Evolutionary conservation across 2,797 vertebrate species (phyloP), one percentile per base, ranked within the genome.

Genomic region (Myioborus melanocephalus): DNA sequence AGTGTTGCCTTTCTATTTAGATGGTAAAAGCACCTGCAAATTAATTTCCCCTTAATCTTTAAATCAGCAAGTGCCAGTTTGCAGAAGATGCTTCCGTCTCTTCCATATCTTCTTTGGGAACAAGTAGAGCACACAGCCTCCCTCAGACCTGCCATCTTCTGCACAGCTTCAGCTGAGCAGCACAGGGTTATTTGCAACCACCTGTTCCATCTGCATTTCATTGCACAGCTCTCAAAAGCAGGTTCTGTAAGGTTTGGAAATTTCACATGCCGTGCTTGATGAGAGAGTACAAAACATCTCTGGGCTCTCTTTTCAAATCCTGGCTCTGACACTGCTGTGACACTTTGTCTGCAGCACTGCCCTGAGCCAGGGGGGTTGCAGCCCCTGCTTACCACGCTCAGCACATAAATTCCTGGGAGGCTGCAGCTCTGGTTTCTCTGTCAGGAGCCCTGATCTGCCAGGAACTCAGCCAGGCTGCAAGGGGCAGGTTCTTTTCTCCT

Each of bases 21-120:
- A 61, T 83, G 21, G 46, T 15, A 69, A 84, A 78, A 87, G 56
- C 23, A 70, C 28, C 35, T 76, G 66, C 43, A 93, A 81, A 84
- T 65, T 69, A 57, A 34, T 79, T 82, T 69, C 14, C 35, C 27
- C 30, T 88, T 60, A 78, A 60, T 91, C 68, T 90, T 77, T 49
- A 68, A 75, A 65, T 65, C 12, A 3, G 39, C 35, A 69, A 79
- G 39, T n/a, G 69, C 43, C 41, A 83, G 32, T 86, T 86, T 61
- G 55, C 17, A 80, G n/a, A 85, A 53, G 52, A 81, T 35, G 41
- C 23, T 90, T 86, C 60, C 12, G 9, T 41, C 32, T 63, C 28
- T 85, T 87, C 66, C 0, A 0, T 28, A 27, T 85, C 76, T 87
- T 57, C 43, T 56, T 70, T 72, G 70, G 43, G 83, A 95, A 55